Conservation (phyloP, 1,140 invertebrate species). For the Ceratoteleas bidentatus region DNA sequence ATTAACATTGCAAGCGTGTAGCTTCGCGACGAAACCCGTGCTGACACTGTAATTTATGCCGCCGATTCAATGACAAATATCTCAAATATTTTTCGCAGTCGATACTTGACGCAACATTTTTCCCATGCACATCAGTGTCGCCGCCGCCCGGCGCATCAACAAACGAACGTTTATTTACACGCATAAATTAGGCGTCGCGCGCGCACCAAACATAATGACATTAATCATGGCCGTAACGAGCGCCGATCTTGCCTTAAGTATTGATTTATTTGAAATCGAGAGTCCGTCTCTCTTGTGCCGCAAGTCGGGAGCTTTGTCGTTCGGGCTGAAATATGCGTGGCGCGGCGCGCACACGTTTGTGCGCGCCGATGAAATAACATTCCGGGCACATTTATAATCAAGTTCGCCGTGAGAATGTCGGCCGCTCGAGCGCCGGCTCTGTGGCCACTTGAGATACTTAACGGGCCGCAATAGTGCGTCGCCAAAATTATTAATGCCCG, state of each 20-base stretch:
- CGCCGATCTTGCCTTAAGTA: constrained; percentile 21
- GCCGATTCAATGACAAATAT: too few species aligned
- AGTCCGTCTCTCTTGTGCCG: constrained; percentile 14
- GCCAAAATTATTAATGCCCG: constrained; percentile 35
- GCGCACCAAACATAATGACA: constrained; percentile 7
- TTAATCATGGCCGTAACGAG: constrained; percentile 20
- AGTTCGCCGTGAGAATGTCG: constrained; percentile 50
- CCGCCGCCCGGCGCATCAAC: too few species aligned
- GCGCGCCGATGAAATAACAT: constrained; percentile 48
- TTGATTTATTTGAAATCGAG: constrained; percentile 52
- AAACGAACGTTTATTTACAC: too few species aligned
- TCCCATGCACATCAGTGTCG: too few species aligned
- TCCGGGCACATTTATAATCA: constrained; percentile 53
- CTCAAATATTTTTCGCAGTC: too few species aligned
- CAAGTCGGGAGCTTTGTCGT: constrained; percentile 30
- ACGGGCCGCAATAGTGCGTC: constrained; percentile 33
- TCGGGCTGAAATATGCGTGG: constrained; percentile 20
- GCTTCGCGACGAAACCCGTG: too few species aligned
- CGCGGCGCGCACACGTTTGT: constrained; percentile 10
- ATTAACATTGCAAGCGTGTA: too few species aligned
- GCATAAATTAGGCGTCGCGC: too few species aligned
- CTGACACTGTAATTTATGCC: too few species aligned
- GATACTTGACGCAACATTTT: too few species aligned
- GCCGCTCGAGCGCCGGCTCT: constrained; percentile 11
- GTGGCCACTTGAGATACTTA: constrained; percentile 49